Conservation (phyloP, 2,113 vertebrate genomes). For the Lampris incognitus region DNA sequence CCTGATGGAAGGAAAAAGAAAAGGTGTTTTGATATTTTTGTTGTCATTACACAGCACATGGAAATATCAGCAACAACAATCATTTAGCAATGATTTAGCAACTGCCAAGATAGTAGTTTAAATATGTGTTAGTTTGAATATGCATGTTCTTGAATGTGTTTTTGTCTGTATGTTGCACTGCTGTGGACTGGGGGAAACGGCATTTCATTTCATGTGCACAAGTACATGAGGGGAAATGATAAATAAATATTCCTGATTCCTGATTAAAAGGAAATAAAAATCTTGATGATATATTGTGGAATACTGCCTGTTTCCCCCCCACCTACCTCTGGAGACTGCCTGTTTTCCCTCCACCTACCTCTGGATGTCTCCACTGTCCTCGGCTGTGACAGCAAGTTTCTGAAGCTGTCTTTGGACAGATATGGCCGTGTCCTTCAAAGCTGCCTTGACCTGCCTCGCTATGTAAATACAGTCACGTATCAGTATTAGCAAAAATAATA, state of each 20-base stretch:
- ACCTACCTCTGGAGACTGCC: slow-evolving; percentile 80
- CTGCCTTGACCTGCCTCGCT: slow-evolving; percentile 77
- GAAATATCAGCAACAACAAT: not conserved
- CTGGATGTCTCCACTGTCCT: slow-evolving; percentile 69
- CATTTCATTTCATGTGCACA: too few species aligned
- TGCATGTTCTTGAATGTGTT: too few species aligned
- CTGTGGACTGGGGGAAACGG: too few species aligned
- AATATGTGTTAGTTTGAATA: too few species aligned
- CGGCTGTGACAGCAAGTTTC: slow-evolving; percentile 66
- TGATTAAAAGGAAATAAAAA: not conserved
- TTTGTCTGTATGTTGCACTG: too few species aligned
- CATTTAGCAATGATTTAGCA: too few species aligned
- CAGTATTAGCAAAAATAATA: not conserved
- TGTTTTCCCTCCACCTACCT: slow-evolving; percentile 77
- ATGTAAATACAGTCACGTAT: not conserved
- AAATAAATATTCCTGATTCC: not conserved
- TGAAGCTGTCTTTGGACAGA: slow-evolving; percentile 82
- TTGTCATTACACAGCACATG: not conserved
- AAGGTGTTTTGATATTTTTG: not conserved
- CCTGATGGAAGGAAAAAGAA: slow-evolving; percentile 75
- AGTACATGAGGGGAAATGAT: too few species aligned
- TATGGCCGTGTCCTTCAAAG: slow-evolving; percentile 80
- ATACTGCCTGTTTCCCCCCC: not conserved
- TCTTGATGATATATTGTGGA: not conserved
- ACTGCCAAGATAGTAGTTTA: too few species aligned